These are phyloP conservation scores for Sylvilagus bachmani DNA, from an alignment of 2,113 vertebrate species.

Conservation along the genomic window DNA sequence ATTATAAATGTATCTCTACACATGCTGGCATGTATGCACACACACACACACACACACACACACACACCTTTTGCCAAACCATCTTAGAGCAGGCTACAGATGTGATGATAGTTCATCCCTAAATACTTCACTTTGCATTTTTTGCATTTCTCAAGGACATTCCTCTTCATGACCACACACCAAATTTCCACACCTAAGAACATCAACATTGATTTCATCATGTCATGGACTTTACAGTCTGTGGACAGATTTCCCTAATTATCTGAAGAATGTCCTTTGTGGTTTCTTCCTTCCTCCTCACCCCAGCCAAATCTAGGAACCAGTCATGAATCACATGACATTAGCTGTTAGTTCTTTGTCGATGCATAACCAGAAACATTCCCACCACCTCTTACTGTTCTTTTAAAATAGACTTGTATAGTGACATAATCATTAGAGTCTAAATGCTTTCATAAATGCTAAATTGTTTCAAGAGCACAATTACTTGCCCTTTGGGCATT, in stretches of 20 bases:
- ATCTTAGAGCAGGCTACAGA: background rate
- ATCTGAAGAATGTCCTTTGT: background rate
- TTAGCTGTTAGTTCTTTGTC: background rate
- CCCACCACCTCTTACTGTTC: background rate
- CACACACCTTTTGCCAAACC: background rate
- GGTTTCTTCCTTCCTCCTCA: background rate
- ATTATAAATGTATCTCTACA: background rate
- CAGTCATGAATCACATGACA: background rate
- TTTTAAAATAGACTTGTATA: conserved; percentile 42
- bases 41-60: background rate
- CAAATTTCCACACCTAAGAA: conserved; percentile 6
- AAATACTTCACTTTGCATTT: conserved; percentile 9
- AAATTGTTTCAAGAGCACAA: conserved; percentile 25
- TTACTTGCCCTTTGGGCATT: conserved; percentile 36
- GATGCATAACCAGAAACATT: conserved; percentile 7
- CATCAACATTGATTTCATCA: background rate
- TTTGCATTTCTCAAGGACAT: conserved; percentile 1
- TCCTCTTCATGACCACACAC: background rate
- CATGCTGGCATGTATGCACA: too few species aligned
- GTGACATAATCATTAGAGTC: conserved; percentile 1
- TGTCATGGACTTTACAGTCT: background rate
- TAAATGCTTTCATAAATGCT: conserved; percentile 27
- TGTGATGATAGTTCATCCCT: background rate
- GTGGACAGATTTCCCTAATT: background rate
- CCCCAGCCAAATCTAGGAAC: background rate